Evolutionary conservation across 2,888 invertebrate genomes (phyloP), one percentile per base, ranked within the genome.

Genomic region (Ichneumon xanthorius): DNA sequence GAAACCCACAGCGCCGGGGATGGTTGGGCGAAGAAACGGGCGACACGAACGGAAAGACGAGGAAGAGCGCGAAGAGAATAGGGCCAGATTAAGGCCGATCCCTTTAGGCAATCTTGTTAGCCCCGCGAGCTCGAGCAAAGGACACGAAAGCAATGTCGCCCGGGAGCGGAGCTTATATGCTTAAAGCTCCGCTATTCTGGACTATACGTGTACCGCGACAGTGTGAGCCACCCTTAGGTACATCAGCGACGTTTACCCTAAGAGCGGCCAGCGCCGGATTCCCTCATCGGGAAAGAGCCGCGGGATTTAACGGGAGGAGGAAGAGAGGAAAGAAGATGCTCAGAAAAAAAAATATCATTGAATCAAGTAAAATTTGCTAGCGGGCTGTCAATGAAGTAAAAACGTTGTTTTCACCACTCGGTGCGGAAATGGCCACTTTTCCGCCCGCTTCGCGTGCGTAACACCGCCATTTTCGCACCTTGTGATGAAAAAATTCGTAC

Each of bases 31-130:
- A 85, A 72, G 86, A 76, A 82, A 85, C 85, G 82, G 73, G 72
- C 73, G 80, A 80, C 75, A 80, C 84, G 76, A 83, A 84, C 82
- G 87, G 86, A 87, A 70, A 67, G 26, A 61, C 45, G 53, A 22
- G 40, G 76, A 65, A 33, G 50, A 77, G 72, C 67, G 77, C 22
- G 22, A 48, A 80, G 80, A 80, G 80, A 80, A 86, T 80, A 80
- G 77, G 75, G 80, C 61, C 79, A 87, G 87, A 86, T 87, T 87
- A 86, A 83, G 86, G 83, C 85, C 85, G 84, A 90, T 89, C 89
- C 92, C 90, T 90, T 88, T 87, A 85, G 89, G 89, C 90, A 90
- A 92, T 92, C 92, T 91, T 89, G 92, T 92, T 91, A 91, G 89
- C 90, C 89, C 87, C 86, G 88, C 67, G 87, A 76, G 87, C 82